A percentile compares a stretch with the other conserved stretches of the same genome.
These are phyloP conservation scores for Semicossyphus pulcher DNA, from an alignment of 2,113 vertebrate genomes.

Conservation along the genomic window DNA sequence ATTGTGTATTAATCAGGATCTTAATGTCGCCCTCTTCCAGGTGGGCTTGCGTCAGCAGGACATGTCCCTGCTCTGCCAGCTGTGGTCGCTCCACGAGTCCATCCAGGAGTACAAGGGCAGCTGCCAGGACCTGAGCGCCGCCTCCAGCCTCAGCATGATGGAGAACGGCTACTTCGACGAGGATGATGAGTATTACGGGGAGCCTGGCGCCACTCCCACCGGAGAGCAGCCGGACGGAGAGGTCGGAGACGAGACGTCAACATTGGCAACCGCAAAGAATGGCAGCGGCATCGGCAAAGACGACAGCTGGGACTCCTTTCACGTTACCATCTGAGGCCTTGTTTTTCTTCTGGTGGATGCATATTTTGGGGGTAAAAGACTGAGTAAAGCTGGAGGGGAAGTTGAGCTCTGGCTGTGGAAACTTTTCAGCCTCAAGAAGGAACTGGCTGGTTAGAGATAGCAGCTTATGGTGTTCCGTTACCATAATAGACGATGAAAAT, in stretches of 20 bases:
- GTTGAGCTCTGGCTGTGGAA: neutral
- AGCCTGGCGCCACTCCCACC: slow-evolving; percentile 81
- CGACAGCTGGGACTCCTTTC: slow-evolving; percentile 89
- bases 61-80: slow-evolving; percentile 97
- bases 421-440: neutral
- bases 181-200: slow-evolving; percentile 92
- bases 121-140: slow-evolving; percentile 90
- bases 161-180: slow-evolving; percentile 98
- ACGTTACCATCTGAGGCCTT: slow-evolving; percentile 79
- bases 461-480: neutral
- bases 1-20: neutral
- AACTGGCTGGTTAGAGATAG: slow-evolving; percentile 12
- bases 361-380: neutral
- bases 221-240: slow-evolving; percentile 78
- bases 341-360: slow-evolving; percentile 1
- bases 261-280: slow-evolving; percentile 60
- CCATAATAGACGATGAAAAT: neutral
- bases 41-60: slow-evolving; percentile 98
- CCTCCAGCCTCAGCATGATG: slow-evolving; percentile 88
- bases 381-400: slow-evolving; percentile 9
- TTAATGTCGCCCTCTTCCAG: slow-evolving; percentile 67
- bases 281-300: slow-evolving; percentile 70
- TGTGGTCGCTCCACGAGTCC: slow-evolving; percentile 97
- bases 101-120: slow-evolving; percentile 99
- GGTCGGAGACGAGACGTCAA: slow-evolving; percentile 50